Evolutionary conservation across 1,140 invertebrate species (phyloP).

Genomic region (Drosophila takahashii): DNA sequence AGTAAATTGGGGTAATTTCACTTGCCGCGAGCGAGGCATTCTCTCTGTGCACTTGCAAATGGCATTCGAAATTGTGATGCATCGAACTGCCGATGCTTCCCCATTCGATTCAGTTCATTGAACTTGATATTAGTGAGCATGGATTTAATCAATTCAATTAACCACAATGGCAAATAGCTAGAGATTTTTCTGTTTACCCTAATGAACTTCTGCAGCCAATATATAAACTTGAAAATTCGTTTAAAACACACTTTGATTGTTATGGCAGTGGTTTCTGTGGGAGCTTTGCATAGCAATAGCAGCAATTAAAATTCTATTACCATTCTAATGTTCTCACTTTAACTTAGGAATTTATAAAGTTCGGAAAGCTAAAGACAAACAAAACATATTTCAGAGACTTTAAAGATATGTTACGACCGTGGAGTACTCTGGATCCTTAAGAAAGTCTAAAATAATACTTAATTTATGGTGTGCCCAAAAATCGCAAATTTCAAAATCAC

Average conservation of each 20-base stretch:
- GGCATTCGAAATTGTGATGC: conserved; percentile 9
- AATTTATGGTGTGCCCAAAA: too few species aligned
- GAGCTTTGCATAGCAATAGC: conserved; percentile 25
- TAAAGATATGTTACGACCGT: not conserved
- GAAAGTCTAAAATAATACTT: too few species aligned
- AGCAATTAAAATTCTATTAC: conserved; percentile 52
- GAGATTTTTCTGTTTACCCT: not conserved
- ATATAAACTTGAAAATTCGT: not conserved
- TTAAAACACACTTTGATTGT: conserved; percentile 4
- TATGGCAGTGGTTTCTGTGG: conserved; percentile 31
- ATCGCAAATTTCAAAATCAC: not conserved
- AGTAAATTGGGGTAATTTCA: conserved; percentile 18
- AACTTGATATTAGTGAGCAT: not conserved
- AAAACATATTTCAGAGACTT: not conserved
- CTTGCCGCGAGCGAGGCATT: not conserved
- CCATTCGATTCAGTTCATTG: conserved; percentile 10
- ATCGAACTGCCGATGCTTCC: not conserved
- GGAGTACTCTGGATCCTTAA: too few species aligned
- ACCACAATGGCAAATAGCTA: conserved; percentile 13
- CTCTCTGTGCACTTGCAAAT: not conserved
- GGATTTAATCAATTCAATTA: conserved; percentile 23
- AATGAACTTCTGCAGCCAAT: not conserved
- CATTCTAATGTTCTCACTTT: conserved; percentile 19
- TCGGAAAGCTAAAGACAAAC: conserved; percentile 17
- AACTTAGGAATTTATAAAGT: conserved; percentile 14